phyloP scores from a whole-genome alignment of 2,113 vertebrate species.

The Bothrops jararaca region DNA sequence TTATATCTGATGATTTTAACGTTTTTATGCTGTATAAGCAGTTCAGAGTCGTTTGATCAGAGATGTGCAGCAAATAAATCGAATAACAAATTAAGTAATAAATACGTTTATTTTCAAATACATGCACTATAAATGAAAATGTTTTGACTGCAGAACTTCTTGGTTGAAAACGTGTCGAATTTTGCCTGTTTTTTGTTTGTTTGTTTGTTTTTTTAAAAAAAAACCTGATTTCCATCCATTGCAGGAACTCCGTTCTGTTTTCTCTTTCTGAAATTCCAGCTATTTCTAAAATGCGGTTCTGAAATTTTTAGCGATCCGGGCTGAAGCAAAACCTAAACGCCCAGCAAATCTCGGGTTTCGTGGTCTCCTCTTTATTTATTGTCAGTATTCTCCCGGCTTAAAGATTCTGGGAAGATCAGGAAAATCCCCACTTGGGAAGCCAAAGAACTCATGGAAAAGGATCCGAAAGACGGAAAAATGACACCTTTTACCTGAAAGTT shows the following conservation, averaged over 20 bases:
- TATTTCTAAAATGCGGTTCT: background rate
- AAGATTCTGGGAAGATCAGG: background rate
- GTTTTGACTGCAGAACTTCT: background rate
- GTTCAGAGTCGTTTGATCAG: fast-evolving
- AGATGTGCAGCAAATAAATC: background rate
- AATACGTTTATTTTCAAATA: background rate
- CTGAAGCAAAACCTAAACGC: background rate
- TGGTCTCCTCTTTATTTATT: background rate
- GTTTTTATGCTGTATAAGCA: background rate
- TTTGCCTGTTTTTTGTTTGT: background rate
- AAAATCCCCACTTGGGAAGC: background rate
- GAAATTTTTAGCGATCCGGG: background rate
- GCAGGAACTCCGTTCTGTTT: background rate
- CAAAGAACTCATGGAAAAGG: background rate
- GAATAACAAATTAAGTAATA: background rate
- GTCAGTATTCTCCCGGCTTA: background rate
- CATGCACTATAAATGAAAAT: background rate
- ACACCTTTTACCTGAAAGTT: background rate
- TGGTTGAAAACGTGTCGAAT: background rate
- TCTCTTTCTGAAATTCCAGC: background rate
- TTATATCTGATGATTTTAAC: background rate
- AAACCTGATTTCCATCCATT: background rate
- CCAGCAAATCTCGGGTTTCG: background rate
- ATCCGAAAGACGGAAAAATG: background rate
- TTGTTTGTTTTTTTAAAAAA: background rate